phyloP scores from a whole-genome alignment of 2,888 invertebrate species.

The Ommatoiulus sabulosus region DNA sequence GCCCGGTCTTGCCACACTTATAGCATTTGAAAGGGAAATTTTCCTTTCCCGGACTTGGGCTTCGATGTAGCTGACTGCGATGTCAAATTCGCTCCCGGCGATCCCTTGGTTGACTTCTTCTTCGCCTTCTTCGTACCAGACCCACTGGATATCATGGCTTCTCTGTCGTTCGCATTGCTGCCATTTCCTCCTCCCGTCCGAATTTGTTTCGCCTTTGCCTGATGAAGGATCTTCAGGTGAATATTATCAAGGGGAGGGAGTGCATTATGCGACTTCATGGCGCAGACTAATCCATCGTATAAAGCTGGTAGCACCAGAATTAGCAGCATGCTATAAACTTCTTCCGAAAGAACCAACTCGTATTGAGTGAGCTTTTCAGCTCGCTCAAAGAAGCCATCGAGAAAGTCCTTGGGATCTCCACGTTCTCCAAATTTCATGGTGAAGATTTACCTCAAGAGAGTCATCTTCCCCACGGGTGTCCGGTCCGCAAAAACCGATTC shows the following conservation, averaged over 20 bases:
- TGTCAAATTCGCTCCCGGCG: no score
- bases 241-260: neutral
- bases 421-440: neutral
- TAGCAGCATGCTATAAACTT: neutral
- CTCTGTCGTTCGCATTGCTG: neutral
- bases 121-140: neutral
- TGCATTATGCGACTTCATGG: neutral
- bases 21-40: neutral
- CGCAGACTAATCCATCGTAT: neutral
- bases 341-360: neutral
- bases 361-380: neutral
- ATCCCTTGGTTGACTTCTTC: neutral
- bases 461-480: neutral
- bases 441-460: neutral
- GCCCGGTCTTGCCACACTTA: neutral
- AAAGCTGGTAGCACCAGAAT: neutral
- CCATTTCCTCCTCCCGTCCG: neutral
- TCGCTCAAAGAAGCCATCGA: neutral
- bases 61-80: neutral
- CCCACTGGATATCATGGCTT: neutral
- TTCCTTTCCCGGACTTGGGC: neutral
- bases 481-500: neutral
- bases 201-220: neutral
- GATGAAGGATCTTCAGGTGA: neutral
- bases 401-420: neutral